Evolutionary conservation across 2,113 vertebrate species (phyloP).

Genomic region (Leucosticte australis): DNA sequence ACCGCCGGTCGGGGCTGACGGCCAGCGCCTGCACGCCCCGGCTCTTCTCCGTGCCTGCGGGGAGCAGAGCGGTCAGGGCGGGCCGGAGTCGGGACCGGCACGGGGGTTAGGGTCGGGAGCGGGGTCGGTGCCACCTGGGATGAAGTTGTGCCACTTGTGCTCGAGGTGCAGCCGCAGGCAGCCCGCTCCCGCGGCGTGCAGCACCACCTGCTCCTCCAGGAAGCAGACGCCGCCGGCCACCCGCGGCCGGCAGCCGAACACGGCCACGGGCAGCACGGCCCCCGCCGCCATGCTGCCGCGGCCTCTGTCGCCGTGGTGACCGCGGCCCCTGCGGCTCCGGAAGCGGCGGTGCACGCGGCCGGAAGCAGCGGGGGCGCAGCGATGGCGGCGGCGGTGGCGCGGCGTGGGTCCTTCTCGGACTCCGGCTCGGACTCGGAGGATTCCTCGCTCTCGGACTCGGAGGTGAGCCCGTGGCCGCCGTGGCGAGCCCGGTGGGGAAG

Average conservation of each 20-base stretch:
- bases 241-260: constrained; percentile 80
- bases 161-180: constrained; percentile 85
- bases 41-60: constrained; percentile 74
- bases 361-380: not conserved
- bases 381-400: not conserved
- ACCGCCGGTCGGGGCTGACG: constrained; percentile 83
- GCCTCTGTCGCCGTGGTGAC: not conserved
- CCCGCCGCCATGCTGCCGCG: constrained; percentile 34
- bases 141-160: constrained; percentile 84
- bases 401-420: rapidly evolving
- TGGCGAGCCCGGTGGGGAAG: not conserved
- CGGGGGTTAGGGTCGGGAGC: rapidly evolving
- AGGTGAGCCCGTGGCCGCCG: not conserved
- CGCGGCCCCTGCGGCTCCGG: not conserved
- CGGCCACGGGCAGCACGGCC: constrained; percentile 73
- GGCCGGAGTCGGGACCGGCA: rapidly evolving
- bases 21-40: constrained; percentile 82
- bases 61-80: not conserved
- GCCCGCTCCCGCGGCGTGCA: constrained; percentile 86
- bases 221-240: constrained; percentile 86
- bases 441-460: constrained; percentile 33
- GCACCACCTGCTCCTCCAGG: constrained; percentile 84
- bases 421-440: not conserved
- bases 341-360: not conserved
- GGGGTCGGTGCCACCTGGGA: constrained; percentile 78